Evolutionary conservation across 1,140 invertebrate species (phyloP), one percentile per base, ranked within the genome.

Genomic region (Ceratina australensis): DNA sequence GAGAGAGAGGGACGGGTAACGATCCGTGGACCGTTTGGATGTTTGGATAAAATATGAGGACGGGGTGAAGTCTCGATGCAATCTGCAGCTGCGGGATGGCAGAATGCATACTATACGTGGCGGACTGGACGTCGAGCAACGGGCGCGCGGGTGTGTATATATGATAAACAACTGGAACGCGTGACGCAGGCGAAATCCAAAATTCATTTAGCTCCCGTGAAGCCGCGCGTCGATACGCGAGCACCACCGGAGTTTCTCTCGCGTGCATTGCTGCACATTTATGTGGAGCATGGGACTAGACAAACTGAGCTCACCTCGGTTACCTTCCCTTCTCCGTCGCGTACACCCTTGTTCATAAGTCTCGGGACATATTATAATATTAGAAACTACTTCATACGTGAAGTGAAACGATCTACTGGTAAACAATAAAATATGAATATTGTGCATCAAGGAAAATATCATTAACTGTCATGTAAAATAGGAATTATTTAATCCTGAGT

Each of bases 231-330:
- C 80, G 72, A 82, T 82, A 67, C 52, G 54, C 50, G 69, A 57
- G 22, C 59, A 57, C 74, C 26, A 64, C 74, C 26, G 52, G 26
- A 81, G 79, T 82, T 82, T 81, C 79, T 52, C 47, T 81, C 60
- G 72, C 61, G 61, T 78, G 73, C 79, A 82, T 72, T 67, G 81
- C 65, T 76, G 81, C 79, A 81, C 80, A 76, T 82, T 82, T 81
- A 77, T 72, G 80, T 72, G 65, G 64, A 8, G 50, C 59, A 54
- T 69, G 65, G 56, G 52, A 56, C 66, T 54, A 81, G 73, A 81
- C 79, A 66, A 81, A 77, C 69, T 42, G 56, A 60, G 56, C 65
- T 60, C 26, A 15, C 65, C 54, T 49, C 72, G n/a, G 42, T 18
- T 42, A n/a, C 47, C 66, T 52, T 22, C 22, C 66, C 13, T 26